Conservation (phyloP, 2,888 invertebrate genomes). For the Acleris holmiana region DNA sequence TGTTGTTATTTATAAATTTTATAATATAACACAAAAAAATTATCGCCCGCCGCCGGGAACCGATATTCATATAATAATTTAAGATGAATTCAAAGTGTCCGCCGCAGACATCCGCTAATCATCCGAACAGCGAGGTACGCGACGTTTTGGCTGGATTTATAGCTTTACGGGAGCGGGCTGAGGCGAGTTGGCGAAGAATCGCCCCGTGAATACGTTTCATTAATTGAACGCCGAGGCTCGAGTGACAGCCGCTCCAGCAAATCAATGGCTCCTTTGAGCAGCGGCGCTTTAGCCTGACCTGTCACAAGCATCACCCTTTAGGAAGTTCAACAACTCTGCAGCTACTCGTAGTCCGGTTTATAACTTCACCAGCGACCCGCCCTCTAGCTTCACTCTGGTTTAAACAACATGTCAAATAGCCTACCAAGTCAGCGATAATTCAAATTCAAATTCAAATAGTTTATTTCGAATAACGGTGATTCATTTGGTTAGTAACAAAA, state of each 20-base stretch:
- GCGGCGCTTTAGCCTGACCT: slow-evolving; percentile 18
- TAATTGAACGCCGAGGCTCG: slow-evolving; percentile 32
- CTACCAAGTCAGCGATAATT: no score
- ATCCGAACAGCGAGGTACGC: slow-evolving; percentile 39
- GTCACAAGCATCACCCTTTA: slow-evolving; percentile 28
- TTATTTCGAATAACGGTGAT: no score
- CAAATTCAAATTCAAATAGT: no score
- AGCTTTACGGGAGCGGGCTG: slow-evolving; percentile 31
- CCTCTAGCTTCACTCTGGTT: no score
- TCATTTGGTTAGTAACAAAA: no score
- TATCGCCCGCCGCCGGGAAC: slow-evolving; percentile 5
- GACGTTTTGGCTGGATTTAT: slow-evolving; percentile 43
- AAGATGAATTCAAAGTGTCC: slow-evolving; percentile 35
- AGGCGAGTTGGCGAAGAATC: slow-evolving; percentile 38
- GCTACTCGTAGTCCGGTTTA: background rate
- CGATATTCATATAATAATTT: slow-evolving; percentile 25
- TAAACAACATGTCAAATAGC: no score
- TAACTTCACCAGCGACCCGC: no score
- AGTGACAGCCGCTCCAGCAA: slow-evolving; percentile 33
- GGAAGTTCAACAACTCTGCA: background rate
- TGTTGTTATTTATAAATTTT: background rate
- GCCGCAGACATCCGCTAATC: slow-evolving; percentile 43
- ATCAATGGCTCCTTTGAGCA: slow-evolving; percentile 28
- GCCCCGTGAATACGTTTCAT: slow-evolving; percentile 33
- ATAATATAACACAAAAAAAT: slow-evolving; percentile 8